Base-by-base conservation (phyloP, 1,140 invertebrate species). In the Aradophagus sp. region DNA sequence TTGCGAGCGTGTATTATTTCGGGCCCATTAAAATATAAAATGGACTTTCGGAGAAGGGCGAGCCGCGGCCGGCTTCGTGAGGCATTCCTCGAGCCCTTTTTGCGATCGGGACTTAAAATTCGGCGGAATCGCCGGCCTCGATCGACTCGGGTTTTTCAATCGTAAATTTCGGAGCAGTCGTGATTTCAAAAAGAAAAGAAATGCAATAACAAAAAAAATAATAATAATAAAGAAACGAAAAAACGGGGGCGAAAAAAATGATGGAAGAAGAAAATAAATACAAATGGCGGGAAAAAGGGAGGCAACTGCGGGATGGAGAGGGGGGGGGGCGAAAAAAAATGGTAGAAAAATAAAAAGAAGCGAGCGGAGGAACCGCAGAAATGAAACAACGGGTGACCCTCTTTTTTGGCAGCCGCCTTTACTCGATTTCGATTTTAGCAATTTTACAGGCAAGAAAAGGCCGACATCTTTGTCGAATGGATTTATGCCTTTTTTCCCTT, bases 351-450 rank as follows among this genome's bases (percentile, higher is more conserved):
- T n/a, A 55, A 52, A 36, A 52, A 62, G 34, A 16, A 31, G 58
- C 42, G 20, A 38, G n/a, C n/a, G n/a, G 59, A 53, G 39, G 48
- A 53, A 48, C 50, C 62, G 52, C 50, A 56, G 52, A 56, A 56
- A 50, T 35, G 62, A 66, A 66, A 66, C 62, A 66, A 66, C 42
- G 29, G 31, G 20, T 52, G 50, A 56, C 19, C 52, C 52, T 36
- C 36, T 47, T 56, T 65, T 66, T 65, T 47, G 44, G 42, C 45
- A 35, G 44, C 52, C 52, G 62, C 42, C 44, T 66, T 66, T 65
- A 65, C 59, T 53, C 48, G 59, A 63, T 63, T 63, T 63, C 59
- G 59, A 63, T 63, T 63, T 63, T 63, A 63, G 59, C 59, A 63
- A 63, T 63, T 52, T 63, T 32, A 52, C 15, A 38, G 20, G 26